Base-by-base conservation (phyloP, 1,140 invertebrate genomes). In the Drosophila equinoxialis region DNA sequence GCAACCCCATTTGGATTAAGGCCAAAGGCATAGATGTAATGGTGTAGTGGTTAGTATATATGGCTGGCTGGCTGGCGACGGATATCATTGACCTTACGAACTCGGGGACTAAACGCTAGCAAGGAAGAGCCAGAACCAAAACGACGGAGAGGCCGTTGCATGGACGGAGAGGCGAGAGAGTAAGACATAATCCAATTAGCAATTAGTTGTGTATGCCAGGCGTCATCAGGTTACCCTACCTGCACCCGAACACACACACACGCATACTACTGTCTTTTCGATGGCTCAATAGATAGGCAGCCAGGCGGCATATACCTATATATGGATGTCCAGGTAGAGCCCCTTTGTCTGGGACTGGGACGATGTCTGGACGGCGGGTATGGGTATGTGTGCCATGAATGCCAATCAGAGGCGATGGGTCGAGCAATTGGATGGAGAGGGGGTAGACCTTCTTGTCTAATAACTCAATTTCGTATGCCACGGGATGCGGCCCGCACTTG, bases 141-240 rank as follows among this genome's bases (percentile, higher is more conserved):
- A 3, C 42, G 42, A 20, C 10, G 35, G 35, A 37, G 35, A 51
- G 45, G 45, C 17, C 17, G 17, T 17, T 17, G 17, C 17, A 17
- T 17, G 17, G 42, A 20, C 10, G 35, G 35, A 37, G 35, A 51
- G 45, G 45, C 17, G 45, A 51, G 45, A 51, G 58, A 79, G 75
- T 68, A 77, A 86, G 84, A 87, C 83, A 87, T 87, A 87, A 87
- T 87, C 83, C 83, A 87, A 87, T 87, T 86, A 86, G 83, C 84
- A 86, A 86, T 86, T 89, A 87, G 83, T 87, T 87, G 83, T 87
- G 84, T 86, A 76, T 78, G 78, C 68, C 70, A 45, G 74, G 51
- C 82, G 78, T 82, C 76, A 70, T 85, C 79, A 64, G 82, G 84
- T 83, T 83, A 86, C 83, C 72, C 71, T 76, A 79, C 76, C 76